Percentiles rank a stretch among this genome's conserved stretches.
Conservation (phyloP, 2,113 vertebrate genomes). For the Galeopterus variegatus region DNA sequence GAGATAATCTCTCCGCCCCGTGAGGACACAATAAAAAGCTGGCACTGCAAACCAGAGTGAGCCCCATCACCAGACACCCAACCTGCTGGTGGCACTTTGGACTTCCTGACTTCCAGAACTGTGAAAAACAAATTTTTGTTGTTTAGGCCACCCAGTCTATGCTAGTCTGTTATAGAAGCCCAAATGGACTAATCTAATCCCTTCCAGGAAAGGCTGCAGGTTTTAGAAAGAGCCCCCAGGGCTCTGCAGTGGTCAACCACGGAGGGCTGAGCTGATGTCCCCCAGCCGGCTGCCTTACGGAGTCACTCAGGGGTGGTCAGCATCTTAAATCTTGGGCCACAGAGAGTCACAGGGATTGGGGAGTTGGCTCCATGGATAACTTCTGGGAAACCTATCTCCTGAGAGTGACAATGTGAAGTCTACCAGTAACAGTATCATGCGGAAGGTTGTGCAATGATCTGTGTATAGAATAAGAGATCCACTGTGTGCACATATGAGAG, state of each 20-base stretch:
- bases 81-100: background rate
- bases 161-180: background rate
- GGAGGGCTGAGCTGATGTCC: background rate
- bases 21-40: background rate
- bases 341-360: no score
- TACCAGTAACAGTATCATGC: rapidly evolving
- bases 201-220: background rate
- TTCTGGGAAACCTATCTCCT: background rate
- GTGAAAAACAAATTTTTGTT: background rate
- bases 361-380: background rate
- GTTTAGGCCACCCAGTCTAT: background rate
- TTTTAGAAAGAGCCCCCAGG: background rate
- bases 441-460: background rate
- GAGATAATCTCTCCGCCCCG: background rate
- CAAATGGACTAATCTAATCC: background rate
- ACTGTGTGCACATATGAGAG: background rate
- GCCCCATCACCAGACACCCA: no score
- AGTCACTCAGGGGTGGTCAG: background rate
- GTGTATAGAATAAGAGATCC: background rate
- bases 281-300: rapidly evolving
- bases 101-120: background rate
- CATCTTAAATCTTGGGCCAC: no score
- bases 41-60: background rate
- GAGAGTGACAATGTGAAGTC: background rate
- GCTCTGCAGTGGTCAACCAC: background rate